These are phyloP conservation scores for Yponomeuta malinellus DNA, from an alignment of 2,888 invertebrate genomes.

Conservation along the genomic window DNA sequence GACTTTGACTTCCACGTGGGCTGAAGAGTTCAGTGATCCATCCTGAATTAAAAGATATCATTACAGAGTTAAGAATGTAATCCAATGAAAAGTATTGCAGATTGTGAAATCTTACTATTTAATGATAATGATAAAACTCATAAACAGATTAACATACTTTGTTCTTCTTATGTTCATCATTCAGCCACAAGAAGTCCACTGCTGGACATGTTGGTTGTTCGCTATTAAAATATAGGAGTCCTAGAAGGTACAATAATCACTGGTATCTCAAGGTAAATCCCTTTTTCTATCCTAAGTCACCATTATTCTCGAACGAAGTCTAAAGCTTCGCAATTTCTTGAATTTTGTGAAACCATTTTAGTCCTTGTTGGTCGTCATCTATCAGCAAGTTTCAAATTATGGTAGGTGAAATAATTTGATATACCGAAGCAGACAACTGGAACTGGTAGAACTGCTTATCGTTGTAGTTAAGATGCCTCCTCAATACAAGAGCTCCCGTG, in stretches of 20 bases:
- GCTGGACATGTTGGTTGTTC: no score
- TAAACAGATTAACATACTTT: no score
- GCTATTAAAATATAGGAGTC: no score
- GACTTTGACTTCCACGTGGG: conserved; percentile 85
- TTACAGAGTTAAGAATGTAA: not conserved
- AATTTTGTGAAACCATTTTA: not conserved
- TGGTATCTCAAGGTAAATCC: no score
- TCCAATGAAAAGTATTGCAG: not conserved
- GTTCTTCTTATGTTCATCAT: no score
- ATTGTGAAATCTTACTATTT: no score
- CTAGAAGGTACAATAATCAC: no score
- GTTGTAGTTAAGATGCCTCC: conserved; percentile 83
- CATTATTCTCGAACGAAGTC: no score
- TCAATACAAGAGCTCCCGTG: conserved; percentile 83
- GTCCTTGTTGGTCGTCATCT: no score
- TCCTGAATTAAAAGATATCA: conserved; percentile 72
- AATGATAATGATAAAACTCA: no score
- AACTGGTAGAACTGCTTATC: conserved; percentile 86
- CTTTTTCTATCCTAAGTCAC: no score
- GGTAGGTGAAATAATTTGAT: conserved; percentile 31
- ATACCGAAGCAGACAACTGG: conserved; percentile 84
- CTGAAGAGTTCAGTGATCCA: conserved; percentile 83
- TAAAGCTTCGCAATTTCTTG: not conserved
- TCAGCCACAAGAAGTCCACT: no score
- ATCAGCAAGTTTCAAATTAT: not conserved